Evolutionary conservation across 1,140 invertebrate genomes (phyloP), one percentile per base, ranked within the genome.

Genomic region (Atta texana): DNA sequence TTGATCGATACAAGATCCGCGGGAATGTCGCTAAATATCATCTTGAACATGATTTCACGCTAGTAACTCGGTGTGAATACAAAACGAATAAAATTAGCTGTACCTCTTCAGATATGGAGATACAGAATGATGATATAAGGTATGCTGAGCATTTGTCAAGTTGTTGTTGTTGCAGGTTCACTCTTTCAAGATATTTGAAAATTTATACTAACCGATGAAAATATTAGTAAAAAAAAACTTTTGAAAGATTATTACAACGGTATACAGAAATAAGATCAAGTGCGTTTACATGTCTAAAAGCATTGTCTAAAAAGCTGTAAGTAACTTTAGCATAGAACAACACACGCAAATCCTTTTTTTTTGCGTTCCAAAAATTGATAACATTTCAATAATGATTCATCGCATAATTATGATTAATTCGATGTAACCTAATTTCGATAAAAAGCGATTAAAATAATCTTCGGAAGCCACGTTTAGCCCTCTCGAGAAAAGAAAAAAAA

Each of bases 21-120:
- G 78, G 66, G 78, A 81, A 81, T 84, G 80, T 75, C 69, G 55
- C 77, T 80, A 44, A 74, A 87, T 81, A 72, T 16, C 68, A 34
- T 49, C 34, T 68, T 51, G 21, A 61, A 84, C 69, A 69, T 84
- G 80, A 84, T 84, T 84, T 63, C 39, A 84, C 63, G 53, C 51
- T 59, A 61, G 51, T 49, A 34, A 84, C 44, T 53, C 72, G 61
- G 63, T 61, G 87, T 55, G 86, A 82, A 84, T 82, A 51, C 71
- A 75, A 84, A 88, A 53, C 39, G 69, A 84, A 39, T 61, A 59
- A 63, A 51, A 8, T 44, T 39, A 61, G 55, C 55, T 18, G 18
- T 31, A 61, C 18, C 69, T 81, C 64, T 69, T 0, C 31, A 49
- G 49, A 24, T 16, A 61, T 39, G 21, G 31, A 76, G 16, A 72